Conservation (phyloP, 2,113 vertebrate species). For the Numida meleagris region DNA sequence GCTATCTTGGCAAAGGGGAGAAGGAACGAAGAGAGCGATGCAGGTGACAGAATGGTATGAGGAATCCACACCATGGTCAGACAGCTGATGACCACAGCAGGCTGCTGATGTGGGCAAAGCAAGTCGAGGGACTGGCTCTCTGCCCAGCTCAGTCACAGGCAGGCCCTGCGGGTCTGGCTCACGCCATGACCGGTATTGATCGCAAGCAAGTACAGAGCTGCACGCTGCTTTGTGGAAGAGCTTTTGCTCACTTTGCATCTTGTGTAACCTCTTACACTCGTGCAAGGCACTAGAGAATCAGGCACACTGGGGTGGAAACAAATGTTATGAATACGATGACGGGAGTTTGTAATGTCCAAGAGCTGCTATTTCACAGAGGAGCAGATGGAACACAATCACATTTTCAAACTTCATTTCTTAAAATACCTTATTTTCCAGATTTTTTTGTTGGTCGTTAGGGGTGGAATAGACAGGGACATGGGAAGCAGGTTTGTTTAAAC, state of each 20-base stretch:
- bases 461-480: background rate
- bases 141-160: background rate
- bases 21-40: background rate
- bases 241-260: background rate
- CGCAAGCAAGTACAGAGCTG: background rate
- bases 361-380: background rate
- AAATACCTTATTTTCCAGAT: background rate
- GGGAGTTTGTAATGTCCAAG: background rate
- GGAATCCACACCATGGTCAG: background rate
- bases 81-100: fast-evolving
- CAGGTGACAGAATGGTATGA: fast-evolving
- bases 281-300: constrained; percentile 66
- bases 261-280: background rate
- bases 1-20: fast-evolving
- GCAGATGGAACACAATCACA: background rate
- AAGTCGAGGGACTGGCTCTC: background rate
- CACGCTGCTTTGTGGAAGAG: background rate
- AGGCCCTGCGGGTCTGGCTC: background rate
- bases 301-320: constrained; percentile 26
- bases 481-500: background rate
- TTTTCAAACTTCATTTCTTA: background rate
- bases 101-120: background rate
- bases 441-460: background rate
- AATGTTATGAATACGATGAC: background rate
- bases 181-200: background rate